These are phyloP conservation scores for Corynorhinus townsendii DNA, from an alignment of 2,113 vertebrate species.

Conservation along the genomic window DNA sequence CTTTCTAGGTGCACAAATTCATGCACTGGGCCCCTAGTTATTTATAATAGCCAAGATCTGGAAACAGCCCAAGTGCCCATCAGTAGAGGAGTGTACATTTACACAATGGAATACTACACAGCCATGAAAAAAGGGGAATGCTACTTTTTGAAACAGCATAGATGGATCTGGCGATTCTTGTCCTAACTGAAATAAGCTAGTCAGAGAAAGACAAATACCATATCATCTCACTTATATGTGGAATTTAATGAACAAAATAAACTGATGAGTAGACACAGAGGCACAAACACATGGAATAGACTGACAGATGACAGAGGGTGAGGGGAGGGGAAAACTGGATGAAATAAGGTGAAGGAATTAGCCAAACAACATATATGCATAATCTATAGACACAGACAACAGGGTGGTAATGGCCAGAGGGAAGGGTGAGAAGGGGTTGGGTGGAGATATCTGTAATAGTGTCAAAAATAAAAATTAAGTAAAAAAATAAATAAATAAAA, in stretches of 20 bases:
- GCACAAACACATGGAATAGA: neutral
- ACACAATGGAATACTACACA: neutral
- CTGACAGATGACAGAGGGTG: neutral
- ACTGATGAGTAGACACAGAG: neutral
- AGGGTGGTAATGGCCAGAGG: neutral
- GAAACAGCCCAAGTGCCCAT: neutral
- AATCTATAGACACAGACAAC: neutral
- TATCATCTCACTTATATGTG: neutral
- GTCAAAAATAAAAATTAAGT: neutral
- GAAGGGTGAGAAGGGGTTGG: neutral
- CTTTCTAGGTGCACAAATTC: too few species aligned
- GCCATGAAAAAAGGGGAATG: neutral
- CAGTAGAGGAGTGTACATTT: neutral
- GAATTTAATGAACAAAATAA: neutral
- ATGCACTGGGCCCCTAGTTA: neutral
- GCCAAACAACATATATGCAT: neutral
- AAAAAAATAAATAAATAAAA: neutral
- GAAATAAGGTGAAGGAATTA: neutral
- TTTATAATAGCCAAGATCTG: neutral
- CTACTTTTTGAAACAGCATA: neutral
- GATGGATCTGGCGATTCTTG: neutral
- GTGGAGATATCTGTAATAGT: neutral
- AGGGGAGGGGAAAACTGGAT: neutral
- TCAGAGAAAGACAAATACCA: neutral
- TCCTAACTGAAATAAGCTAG: neutral